Percentiles rank a stretch among this genome's conserved stretches.
These are phyloP conservation scores for Galerucella pusilla DNA, from an alignment of 2,888 invertebrate species.

Conservation along the genomic window DNA sequence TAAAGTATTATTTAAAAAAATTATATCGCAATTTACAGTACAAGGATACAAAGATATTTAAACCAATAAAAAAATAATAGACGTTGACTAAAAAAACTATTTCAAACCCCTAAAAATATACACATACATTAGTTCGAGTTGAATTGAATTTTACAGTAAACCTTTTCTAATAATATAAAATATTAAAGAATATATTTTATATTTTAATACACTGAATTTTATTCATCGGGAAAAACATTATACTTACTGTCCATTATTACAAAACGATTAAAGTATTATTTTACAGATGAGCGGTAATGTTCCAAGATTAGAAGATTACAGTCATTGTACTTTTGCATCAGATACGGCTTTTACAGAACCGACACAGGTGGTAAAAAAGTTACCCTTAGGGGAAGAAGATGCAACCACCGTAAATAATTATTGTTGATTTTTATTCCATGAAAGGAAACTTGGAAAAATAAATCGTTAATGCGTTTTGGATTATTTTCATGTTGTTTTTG, in stretches of 20 bases:
- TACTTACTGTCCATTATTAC: constrained; percentile 39
- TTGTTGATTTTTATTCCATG: constrained; percentile 18
- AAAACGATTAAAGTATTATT: constrained; percentile 53
- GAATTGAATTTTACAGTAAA: too few species aligned
- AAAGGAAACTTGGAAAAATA: background rate
- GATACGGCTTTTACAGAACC: constrained; percentile 39
- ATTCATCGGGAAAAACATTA: background rate
- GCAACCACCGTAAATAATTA: constrained; percentile 38
- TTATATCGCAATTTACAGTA: too few species aligned
- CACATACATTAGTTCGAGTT: too few species aligned
- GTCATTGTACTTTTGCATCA: constrained; percentile 44
- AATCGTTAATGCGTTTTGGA: background rate
- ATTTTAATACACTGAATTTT: too few species aligned
- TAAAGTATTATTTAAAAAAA: too few species aligned
- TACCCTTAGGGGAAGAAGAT: constrained; percentile 27
- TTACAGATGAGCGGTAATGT: constrained; percentile 46
- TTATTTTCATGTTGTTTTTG: background rate
- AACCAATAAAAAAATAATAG: too few species aligned
- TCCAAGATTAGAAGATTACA: constrained; percentile 50
- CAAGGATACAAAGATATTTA: too few species aligned
- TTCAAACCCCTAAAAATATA: too few species aligned
- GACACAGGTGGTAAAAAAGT: constrained; percentile 43
- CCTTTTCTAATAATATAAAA: too few species aligned
- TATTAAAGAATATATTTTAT: too few species aligned
- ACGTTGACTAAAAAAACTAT: too few species aligned